Evolutionary conservation across 2,888 invertebrate species (phyloP).

Genomic region (Eupithecia exiguata): DNA sequence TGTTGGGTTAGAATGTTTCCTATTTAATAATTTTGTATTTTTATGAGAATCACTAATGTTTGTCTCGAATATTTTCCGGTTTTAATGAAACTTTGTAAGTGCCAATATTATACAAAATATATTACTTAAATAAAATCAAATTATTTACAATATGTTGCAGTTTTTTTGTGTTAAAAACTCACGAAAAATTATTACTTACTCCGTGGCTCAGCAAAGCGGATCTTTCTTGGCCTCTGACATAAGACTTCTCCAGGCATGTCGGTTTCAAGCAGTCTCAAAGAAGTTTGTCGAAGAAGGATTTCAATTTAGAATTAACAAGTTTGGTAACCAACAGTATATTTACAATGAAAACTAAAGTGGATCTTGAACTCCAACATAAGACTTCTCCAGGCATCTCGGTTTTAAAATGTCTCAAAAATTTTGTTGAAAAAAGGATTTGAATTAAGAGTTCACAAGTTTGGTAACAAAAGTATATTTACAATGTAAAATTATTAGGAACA

Average conservation of each 20-base stretch:
- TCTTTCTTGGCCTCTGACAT: too few species aligned
- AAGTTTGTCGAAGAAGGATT: too few species aligned
- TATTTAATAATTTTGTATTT: slow-evolving; percentile 7
- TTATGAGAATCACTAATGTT: slow-evolving; percentile 2
- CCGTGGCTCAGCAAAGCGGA: too few species aligned
- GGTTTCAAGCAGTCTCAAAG: too few species aligned
- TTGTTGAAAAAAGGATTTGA: too few species aligned
- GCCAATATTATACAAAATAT: slow-evolving; percentile 32
- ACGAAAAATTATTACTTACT: too few species aligned
- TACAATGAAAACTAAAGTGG: slow-evolving; percentile 8
- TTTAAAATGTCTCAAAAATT: too few species aligned
- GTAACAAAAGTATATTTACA: slow-evolving; percentile 28
- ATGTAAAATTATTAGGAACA: background rate
- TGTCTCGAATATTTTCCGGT: slow-evolving; percentile 24
- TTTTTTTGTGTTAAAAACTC: background rate
- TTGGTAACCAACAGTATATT: slow-evolving; percentile 23
- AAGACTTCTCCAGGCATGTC: too few species aligned
- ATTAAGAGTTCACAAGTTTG: background rate
- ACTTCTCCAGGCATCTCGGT: too few species aligned
- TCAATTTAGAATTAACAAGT: background rate
- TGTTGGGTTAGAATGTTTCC: background rate
- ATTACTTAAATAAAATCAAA: slow-evolving; percentile 29
- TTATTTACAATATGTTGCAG: background rate
- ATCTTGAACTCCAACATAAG: too few species aligned
- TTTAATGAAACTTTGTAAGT: slow-evolving; percentile 23